phyloP scores from a whole-genome alignment of 2,113 vertebrate genomes.

The Paralichthys olivaceus region DNA sequence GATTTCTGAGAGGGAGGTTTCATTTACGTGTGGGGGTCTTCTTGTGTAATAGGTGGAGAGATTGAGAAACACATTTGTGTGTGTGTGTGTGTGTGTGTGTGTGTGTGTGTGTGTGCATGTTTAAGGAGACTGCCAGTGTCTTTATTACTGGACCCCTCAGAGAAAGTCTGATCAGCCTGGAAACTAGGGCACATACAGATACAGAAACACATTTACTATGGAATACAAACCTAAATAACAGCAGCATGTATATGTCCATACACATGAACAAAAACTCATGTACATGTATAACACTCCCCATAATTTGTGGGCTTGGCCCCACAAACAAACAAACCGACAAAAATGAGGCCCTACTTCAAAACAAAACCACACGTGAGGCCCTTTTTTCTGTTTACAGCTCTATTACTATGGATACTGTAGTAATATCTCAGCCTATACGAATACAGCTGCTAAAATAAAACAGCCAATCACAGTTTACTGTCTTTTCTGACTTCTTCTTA shows the following conservation, averaged over 20 bases:
- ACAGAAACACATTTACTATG: no score
- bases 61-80: constrained; percentile 16
- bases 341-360: background rate
- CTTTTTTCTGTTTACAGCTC: constrained; percentile 68
- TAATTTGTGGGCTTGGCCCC: no score
- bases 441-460: constrained; percentile 5
- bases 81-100: constrained; percentile 18
- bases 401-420: constrained; percentile 77
- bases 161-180: no score
- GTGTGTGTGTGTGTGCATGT: background rate
- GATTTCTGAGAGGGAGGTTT: constrained; percentile 17
- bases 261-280: no score
- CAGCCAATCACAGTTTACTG: constrained; percentile 70
- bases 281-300: no score
- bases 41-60: constrained; percentile 11
- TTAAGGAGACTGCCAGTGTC: no score
- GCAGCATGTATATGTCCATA: no score
- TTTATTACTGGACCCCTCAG: no score
- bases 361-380: background rate
- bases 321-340: no score
- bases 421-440: constrained; percentile 63
- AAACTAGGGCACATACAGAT: no score
- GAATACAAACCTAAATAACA: no score
- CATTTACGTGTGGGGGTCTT: background rate
- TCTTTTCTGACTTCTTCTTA: constrained; percentile 18